A percentile compares a stretch with the other conserved stretches of the same genome.
Conservation (phyloP, 2,797 vertebrate genomes). For the Phoeniculus purpureus region DNA sequence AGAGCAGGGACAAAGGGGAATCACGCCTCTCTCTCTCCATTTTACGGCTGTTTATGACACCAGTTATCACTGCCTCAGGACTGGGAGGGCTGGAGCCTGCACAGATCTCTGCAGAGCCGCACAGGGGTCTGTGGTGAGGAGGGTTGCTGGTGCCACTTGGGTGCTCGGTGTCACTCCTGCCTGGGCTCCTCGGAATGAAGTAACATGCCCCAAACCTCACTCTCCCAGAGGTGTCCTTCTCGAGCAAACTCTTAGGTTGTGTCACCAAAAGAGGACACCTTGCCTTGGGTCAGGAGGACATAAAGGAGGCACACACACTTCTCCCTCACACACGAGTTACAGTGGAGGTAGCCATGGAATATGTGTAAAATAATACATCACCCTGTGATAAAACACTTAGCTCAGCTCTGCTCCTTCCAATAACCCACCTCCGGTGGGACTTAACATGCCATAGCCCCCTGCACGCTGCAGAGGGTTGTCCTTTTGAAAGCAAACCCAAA, state of each 20-base stretch:
- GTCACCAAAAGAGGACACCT: background rate
- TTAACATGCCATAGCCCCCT: rapidly evolving
- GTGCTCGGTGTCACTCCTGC: background rate
- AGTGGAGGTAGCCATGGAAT: background rate
- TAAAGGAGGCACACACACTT: background rate
- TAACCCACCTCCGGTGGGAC: slow-evolving; percentile 9
- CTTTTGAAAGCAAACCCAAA: background rate
- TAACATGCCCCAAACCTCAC: background rate
- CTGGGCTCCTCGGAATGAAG: background rate
- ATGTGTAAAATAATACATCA: background rate
- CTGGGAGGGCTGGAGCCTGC: background rate
- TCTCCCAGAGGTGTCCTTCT: background rate
- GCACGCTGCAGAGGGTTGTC: background rate
- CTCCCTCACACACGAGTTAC: background rate
- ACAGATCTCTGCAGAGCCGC: background rate
- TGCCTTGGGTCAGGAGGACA: background rate
- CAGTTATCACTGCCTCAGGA: background rate
- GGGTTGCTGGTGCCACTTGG: background rate
- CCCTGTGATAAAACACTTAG: background rate
- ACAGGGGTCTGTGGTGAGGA: background rate
- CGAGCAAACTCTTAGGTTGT: background rate
- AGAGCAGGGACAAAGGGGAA: background rate
- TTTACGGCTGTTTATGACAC: background rate
- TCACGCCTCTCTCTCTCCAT: background rate
- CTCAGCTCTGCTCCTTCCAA: background rate